Evolutionary conservation across 2,888 invertebrate genomes (phyloP).

Genomic region (Acanthacorydalis orientalis): DNA sequence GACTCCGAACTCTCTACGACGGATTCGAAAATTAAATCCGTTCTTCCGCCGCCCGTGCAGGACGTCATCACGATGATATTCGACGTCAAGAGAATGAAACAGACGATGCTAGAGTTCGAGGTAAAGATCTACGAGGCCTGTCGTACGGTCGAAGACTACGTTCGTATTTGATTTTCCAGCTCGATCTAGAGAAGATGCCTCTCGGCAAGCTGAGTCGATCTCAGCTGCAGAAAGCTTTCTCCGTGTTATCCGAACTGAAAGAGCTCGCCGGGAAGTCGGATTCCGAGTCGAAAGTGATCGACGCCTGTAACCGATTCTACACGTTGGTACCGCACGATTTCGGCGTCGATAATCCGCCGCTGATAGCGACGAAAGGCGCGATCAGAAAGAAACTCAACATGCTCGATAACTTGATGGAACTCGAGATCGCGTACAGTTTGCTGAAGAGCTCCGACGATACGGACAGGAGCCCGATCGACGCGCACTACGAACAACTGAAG

Average conservation of each 20-base stretch:
- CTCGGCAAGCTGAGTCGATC: conserved; percentile 86
- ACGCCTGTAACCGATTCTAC: conserved; percentile 85
- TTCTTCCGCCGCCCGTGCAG: conserved; percentile 60
- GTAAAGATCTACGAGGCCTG: conserved; percentile 22
- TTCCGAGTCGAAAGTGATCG: conserved; percentile 41
- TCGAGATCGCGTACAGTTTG: conserved; percentile 87
- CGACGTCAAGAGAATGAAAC: conserved; percentile 82
- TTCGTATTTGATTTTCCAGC: conserved; percentile 26
- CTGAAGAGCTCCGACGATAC: conserved; percentile 38
- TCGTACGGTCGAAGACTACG: no score
- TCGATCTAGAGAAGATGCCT: conserved; percentile 97
- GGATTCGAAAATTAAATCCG: conserved; percentile 31
- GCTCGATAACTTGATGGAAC: conserved; percentile 84
- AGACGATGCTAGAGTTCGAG: conserved; percentile 85
- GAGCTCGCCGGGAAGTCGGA: conserved; percentile 34
- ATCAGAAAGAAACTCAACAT: conserved; percentile 67
- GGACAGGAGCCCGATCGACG: conserved; percentile 52
- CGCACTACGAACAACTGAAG: conserved; percentile 76
- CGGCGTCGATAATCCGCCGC: conserved; percentile 65
- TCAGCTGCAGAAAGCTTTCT: conserved; percentile 75
- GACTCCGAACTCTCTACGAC: conserved; percentile 26
- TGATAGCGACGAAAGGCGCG: conserved; percentile 57
- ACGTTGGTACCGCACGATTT: conserved; percentile 92
- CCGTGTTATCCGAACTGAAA: conserved; percentile 56
- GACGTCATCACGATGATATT: conserved; percentile 74